Percentiles rank a stretch among this genome's conserved stretches.
These are phyloP conservation scores for Lasioglossum zephyrum DNA, from an alignment of 2,888 invertebrate species.

Conservation along the genomic window DNA sequence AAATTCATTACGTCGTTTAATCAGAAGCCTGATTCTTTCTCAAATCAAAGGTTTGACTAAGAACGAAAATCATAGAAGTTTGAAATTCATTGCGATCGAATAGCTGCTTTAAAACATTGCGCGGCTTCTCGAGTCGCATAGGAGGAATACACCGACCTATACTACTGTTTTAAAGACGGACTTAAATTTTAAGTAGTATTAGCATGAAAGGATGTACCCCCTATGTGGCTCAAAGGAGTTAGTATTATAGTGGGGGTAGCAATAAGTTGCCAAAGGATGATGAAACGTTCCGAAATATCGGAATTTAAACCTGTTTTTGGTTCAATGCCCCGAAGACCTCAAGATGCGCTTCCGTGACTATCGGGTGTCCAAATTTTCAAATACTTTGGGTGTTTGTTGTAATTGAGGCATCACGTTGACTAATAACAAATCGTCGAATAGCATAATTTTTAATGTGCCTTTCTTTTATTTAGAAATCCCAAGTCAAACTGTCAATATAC, in stretches of 20 bases:
- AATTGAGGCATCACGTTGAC: neutral
- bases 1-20: too few relatives aligned
- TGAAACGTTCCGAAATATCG: neutral
- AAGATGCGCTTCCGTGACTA: neutral
- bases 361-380: neutral
- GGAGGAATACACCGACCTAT: neutral
- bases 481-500: too few relatives aligned
- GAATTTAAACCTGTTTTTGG: neutral
- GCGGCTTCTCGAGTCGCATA: neutral
- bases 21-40: too few relatives aligned
- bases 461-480: too few relatives aligned
- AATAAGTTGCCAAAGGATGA: neutral
- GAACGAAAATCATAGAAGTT: too few relatives aligned
- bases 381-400: neutral
- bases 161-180: neutral
- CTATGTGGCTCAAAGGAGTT: neutral
- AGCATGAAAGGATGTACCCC: neutral
- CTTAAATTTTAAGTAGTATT: neutral
- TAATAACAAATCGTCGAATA: too few relatives aligned
- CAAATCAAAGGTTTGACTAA: too few relatives aligned
- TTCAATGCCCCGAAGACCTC: neutral
- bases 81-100: neutral
- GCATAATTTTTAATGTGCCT: too few relatives aligned
- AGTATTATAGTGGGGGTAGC: neutral
- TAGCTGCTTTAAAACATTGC: neutral